phyloP scores from a whole-genome alignment of 2,888 invertebrate genomes.

The Cerastis rubricosa region DNA sequence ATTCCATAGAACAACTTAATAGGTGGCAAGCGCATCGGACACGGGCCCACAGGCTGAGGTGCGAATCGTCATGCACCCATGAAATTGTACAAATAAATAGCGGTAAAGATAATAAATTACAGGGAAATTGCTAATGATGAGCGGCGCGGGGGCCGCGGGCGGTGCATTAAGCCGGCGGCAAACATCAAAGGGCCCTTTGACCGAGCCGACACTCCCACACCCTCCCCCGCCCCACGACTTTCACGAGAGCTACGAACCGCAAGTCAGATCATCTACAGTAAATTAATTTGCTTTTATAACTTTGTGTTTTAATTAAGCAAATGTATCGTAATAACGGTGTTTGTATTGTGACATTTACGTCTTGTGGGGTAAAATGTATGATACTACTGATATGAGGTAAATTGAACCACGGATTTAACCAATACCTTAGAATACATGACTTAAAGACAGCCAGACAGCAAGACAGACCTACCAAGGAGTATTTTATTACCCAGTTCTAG shows the following conservation, averaged over 20 bases:
- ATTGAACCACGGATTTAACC: not conserved
- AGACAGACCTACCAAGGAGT: too few species aligned
- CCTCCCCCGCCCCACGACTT: slow-evolving; percentile 74
- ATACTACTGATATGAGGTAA: not conserved
- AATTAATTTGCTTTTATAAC: slow-evolving; percentile 62
- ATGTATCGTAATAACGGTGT: slow-evolving; percentile 43
- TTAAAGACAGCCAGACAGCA: too few species aligned
- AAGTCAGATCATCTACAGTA: slow-evolving; percentile 67
- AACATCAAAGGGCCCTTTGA: slow-evolving; percentile 91
- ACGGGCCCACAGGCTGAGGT: slow-evolving; percentile 67
- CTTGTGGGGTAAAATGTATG: not conserved
- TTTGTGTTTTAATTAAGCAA: slow-evolving; percentile 62
- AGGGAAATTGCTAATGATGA: slow-evolving; percentile 91
- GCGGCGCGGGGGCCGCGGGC: slow-evolving; percentile 88
- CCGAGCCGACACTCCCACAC: slow-evolving; percentile 90
- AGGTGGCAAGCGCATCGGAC: slow-evolving; percentile 56
- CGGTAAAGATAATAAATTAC: slow-evolving; percentile 90
- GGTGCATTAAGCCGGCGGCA: slow-evolving; percentile 91
- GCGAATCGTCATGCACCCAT: slow-evolving; percentile 78
- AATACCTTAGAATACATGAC: not conserved
- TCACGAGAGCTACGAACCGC: slow-evolving; percentile 68
- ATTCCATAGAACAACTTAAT: slow-evolving; percentile 41
- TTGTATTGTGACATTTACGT: slow-evolving; percentile 5
- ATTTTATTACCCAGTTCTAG: too few species aligned
- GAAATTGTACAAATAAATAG: slow-evolving; percentile 90